These are phyloP conservation scores for Myotis planiceps DNA, from an alignment of 2,797 vertebrate genomes.

Conservation along the genomic window DNA sequence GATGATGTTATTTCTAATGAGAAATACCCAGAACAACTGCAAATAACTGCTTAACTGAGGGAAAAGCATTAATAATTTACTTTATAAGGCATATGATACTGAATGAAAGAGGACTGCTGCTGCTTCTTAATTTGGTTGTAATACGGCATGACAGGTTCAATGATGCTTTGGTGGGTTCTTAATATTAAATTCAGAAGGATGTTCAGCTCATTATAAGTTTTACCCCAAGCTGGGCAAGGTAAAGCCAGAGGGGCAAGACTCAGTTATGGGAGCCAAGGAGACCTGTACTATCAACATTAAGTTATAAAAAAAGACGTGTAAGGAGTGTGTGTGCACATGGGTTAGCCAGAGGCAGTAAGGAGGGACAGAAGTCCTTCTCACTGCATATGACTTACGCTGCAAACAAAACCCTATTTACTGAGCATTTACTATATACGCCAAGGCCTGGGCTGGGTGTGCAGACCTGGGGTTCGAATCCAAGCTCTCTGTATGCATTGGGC, in stretches of 20 bases:
- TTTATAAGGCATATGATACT: constrained; percentile 82
- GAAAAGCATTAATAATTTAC: constrained; percentile 88
- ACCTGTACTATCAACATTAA: not conserved
- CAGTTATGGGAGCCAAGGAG: not conserved
- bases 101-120: constrained; percentile 79
- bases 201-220: not conserved
- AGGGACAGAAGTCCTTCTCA: not conserved
- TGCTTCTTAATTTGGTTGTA: constrained; percentile 85
- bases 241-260: not conserved
- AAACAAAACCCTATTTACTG: not conserved
- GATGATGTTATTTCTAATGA: constrained; percentile 90
- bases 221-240: not conserved
- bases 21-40: constrained; percentile 84
- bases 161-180: constrained; percentile 69
- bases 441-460: not conserved
- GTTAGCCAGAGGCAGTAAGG: accelerated
- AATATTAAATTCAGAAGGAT: constrained; percentile 54
- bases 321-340: accelerated
- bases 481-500: not conserved
- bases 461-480: not conserved
- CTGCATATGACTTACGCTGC: not conserved
- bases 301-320: not conserved
- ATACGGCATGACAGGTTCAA: constrained; percentile 80
- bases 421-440: not conserved
- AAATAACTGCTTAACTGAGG: constrained; percentile 86